These are phyloP conservation scores for Lerema accius DNA, from an alignment of 1,140 invertebrate genomes.

Conservation along the genomic window DNA sequence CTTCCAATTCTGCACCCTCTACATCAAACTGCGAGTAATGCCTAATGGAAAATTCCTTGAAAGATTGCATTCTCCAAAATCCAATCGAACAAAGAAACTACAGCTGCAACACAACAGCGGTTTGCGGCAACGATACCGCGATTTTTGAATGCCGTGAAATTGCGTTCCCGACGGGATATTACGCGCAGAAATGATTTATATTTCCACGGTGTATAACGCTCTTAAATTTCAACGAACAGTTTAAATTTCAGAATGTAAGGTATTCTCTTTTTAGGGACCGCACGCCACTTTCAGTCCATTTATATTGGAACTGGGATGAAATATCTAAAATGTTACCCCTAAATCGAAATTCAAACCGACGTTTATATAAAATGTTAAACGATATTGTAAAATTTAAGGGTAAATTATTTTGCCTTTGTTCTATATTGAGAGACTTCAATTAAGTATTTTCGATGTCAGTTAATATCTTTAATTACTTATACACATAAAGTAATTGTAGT, in stretches of 20 bases:
- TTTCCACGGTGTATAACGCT: slow-evolving; percentile 16
- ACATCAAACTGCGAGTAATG: slow-evolving; percentile 24
- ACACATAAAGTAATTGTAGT: too few species aligned
- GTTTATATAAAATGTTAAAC: not conserved
- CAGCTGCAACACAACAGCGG: slow-evolving; percentile 36
- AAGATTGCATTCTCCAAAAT: slow-evolving; percentile 42
- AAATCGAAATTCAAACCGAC: slow-evolving; percentile 20
- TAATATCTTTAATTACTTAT: too few species aligned
- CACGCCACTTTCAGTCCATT: slow-evolving; percentile 26
- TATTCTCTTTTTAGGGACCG: slow-evolving; percentile 5
- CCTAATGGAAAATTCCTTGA: slow-evolving; percentile 43
- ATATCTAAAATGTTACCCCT: slow-evolving; percentile 10
- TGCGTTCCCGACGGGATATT: slow-evolving; percentile 35
- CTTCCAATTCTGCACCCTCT: slow-evolving; percentile 27
- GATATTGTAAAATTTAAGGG: not conserved
- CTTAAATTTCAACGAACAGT: slow-evolving; percentile 33
- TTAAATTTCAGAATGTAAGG: slow-evolving; percentile 24
- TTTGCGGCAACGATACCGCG: slow-evolving; percentile 20
- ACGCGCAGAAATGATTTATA: slow-evolving; percentile 28
- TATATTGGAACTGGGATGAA: slow-evolving; percentile 23
- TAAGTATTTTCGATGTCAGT: too few species aligned
- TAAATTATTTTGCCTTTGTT: too few species aligned
- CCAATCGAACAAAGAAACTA: slow-evolving; percentile 28
- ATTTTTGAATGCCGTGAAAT: slow-evolving; percentile 39
- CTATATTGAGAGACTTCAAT: too few species aligned